Evolutionary conservation across 2,797 vertebrate species (phyloP).

Genomic region (Lagocephalus sceleratus): DNA sequence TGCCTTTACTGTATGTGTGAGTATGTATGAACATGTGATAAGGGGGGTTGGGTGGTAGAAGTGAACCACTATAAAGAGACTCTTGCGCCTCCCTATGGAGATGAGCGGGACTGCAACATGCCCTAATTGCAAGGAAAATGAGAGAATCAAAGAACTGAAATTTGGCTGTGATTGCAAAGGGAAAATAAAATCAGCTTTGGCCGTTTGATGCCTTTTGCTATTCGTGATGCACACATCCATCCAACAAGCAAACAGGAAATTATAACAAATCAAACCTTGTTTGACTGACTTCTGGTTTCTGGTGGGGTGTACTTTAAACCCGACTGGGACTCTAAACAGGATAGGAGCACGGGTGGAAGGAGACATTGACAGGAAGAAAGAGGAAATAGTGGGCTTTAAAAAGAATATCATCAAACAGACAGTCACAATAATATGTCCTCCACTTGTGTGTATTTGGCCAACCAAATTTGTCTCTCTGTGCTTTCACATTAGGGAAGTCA

Average conservation of each 20-base stretch:
- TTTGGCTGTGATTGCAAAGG: constrained; percentile 61
- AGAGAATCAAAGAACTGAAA: constrained; percentile 63
- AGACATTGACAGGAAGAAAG: constrained; percentile 14
- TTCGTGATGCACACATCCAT: constrained; percentile 28
- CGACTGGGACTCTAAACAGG: constrained; percentile 52
- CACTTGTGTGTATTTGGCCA: constrained; percentile 22
- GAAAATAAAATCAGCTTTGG: constrained; percentile 51
- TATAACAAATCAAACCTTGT: constrained; percentile 62
- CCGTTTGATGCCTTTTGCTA: too few relatives aligned
- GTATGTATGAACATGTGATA: constrained; percentile 21
- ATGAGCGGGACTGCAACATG: constrained; percentile 54
- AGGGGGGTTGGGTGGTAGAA: constrained; percentile 39
- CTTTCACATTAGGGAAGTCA: constrained; percentile 59
- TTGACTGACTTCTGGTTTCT: constrained; percentile 53
- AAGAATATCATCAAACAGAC: constrained; percentile 16
- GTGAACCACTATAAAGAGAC: constrained; percentile 18
- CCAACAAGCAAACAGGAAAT: constrained; percentile 26
- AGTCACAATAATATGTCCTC: constrained; percentile 11
- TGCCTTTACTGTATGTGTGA: constrained; percentile 1
- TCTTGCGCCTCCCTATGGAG: constrained; percentile 55
- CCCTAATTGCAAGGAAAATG: constrained; percentile 63
- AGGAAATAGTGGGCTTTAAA: constrained; percentile 30
- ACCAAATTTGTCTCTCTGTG: constrained; percentile 58
- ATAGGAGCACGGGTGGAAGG: constrained; percentile 24
- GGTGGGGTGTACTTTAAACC: constrained; percentile 61